phyloP scores from a whole-genome alignment of 2,888 invertebrate species.

The Agrypnus murinus region DNA sequence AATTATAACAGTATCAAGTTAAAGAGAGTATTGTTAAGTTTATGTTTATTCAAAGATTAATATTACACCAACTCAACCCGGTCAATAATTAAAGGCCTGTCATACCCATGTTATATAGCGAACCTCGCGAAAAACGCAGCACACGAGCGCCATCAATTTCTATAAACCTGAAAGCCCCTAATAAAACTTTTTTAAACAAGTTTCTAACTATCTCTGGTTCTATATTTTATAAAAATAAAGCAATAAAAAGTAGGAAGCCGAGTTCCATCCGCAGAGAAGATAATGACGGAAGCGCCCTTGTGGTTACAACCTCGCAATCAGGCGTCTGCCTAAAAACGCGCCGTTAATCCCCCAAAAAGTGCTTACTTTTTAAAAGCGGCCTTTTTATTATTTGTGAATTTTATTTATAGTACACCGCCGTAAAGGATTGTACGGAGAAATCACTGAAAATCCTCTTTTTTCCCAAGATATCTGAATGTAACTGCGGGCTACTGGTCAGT shows the following conservation, averaged over 20 bases:
- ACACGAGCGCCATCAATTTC: constrained; percentile 31
- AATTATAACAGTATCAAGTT: constrained; percentile 9
- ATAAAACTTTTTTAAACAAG: constrained; percentile 56
- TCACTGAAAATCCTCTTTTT: constrained; percentile 27
- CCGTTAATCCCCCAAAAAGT: constrained; percentile 45
- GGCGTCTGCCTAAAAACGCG: constrained; percentile 42
- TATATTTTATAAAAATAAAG: constrained; percentile 57
- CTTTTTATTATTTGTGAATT: constrained; percentile 39
- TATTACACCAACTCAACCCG: constrained; percentile 15
- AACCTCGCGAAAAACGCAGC: constrained; percentile 20
- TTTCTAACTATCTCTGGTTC: constrained; percentile 53
- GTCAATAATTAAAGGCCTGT: constrained; percentile 26
- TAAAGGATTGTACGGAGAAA: constrained; percentile 1
- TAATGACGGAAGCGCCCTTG: constrained; percentile 56
- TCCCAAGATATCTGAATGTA: constrained; percentile 16
- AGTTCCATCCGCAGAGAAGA: constrained; percentile 45
- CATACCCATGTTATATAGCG: constrained; percentile 11
- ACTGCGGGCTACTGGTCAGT: constrained; percentile 10
- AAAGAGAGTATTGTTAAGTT: neutral
- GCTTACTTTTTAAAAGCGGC: constrained; percentile 41
- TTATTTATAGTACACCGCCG: constrained; percentile 30
- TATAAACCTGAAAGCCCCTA: constrained; percentile 39
- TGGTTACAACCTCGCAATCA: constrained; percentile 51
- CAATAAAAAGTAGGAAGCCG: constrained; percentile 52
- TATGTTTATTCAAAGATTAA: constrained; percentile 14